These are phyloP conservation scores for Equus przewalskii DNA, from an alignment of 2,113 vertebrate genomes.

Conservation along the genomic window DNA sequence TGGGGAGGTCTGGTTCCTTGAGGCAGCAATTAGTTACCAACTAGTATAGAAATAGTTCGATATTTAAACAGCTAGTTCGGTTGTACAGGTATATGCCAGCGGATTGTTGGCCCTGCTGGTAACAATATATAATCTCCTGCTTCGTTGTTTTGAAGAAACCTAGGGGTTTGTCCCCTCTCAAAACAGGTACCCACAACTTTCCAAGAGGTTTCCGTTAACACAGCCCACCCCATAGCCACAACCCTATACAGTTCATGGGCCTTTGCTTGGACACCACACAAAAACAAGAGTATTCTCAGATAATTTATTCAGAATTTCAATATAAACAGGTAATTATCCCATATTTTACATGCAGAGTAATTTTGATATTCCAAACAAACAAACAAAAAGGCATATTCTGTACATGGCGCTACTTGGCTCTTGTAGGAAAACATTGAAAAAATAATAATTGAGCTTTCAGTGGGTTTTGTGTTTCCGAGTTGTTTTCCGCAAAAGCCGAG, in stretches of 20 bases:
- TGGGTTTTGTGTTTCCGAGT: conserved; percentile 78
- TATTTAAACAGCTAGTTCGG: neutral
- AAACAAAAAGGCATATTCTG: conserved; percentile 90
- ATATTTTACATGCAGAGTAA: conserved; percentile 97
- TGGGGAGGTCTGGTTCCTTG: neutral
- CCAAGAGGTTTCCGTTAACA: neutral
- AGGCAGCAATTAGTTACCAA: neutral
- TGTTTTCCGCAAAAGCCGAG: conserved; percentile 84
- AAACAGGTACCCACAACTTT: neutral
- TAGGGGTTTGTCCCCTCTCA: neutral
- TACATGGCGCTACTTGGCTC: conserved; percentile 95
- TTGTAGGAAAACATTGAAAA: conserved; percentile 94
- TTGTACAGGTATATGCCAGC: neutral
- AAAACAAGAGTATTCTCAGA: conserved; percentile 86
- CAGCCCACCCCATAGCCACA: neutral
- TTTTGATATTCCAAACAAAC: conserved; percentile 86
- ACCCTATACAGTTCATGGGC: neutral
- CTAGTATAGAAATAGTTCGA: neutral
- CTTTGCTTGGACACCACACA: conserved; percentile 58
- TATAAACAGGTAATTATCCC: conserved; percentile 99
- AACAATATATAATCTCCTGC: neutral
- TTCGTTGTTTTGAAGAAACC: neutral
- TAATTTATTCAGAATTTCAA: conserved; percentile 98
- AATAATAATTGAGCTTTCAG: conserved; percentile 88
- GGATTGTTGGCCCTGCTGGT: neutral